Percentiles rank a stretch among this genome's conserved stretches.
phyloP scores from a whole-genome alignment of 2,113 vertebrate genomes.

The Tragulus kanchil region DNA sequence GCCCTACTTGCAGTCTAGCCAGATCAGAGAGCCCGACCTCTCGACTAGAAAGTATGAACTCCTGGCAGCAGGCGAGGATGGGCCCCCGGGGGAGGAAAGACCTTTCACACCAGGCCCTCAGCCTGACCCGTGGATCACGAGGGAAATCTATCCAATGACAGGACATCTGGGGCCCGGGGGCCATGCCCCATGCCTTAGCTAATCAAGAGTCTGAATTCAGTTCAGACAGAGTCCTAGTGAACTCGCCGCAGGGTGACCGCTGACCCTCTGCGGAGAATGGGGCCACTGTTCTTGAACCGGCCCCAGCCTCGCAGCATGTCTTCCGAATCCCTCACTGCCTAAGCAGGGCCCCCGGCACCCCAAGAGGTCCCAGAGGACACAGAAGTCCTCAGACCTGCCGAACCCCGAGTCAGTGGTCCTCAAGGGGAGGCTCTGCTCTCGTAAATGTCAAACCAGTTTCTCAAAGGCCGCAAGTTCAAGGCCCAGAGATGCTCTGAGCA shows the following conservation, averaged over 20 bases:
- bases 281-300: conserved; percentile 34
- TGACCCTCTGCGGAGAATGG: conserved; percentile 54
- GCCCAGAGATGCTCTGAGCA: not conserved
- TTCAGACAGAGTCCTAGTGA: not conserved
- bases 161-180: not conserved
- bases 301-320: not conserved
- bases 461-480: not conserved
- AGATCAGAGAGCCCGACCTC: accelerated
- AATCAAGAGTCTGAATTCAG: conserved; percentile 52
- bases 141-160: not conserved
- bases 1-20: not conserved
- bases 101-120: not conserved
- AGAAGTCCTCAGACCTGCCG: not conserved
- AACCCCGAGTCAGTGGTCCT: not conserved
- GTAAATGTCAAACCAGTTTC: not conserved
- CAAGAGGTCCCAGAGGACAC: not conserved
- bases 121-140: not conserved
- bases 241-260: not conserved
- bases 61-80: not conserved
- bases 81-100: not conserved
- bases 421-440: not conserved
- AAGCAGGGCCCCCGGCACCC: not conserved
- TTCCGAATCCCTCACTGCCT: not conserved
- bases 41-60: not conserved
- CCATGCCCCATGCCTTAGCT: not conserved